phyloP scores from a whole-genome alignment of 2,113 vertebrate genomes.

The Scatophagus argus region DNA sequence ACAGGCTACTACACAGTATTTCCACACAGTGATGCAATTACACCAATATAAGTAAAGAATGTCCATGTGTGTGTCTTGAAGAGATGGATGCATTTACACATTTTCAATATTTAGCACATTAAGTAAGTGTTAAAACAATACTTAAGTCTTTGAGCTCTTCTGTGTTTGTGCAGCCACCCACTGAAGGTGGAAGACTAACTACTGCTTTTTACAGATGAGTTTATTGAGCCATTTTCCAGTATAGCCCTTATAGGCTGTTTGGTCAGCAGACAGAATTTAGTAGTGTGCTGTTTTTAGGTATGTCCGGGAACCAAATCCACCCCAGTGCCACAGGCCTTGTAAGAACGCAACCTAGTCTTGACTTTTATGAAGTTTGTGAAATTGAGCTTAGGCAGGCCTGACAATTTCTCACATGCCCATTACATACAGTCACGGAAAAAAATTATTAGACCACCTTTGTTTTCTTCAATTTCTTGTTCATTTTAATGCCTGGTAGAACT shows the following conservation, averaged over 20 bases:
- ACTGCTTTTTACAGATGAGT: slow-evolving; percentile 11
- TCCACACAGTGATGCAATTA: not conserved
- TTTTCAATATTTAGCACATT: not conserved
- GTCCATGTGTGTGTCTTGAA: too few relatives aligned
- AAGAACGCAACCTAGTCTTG: slow-evolving; percentile 60
- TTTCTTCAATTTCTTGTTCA: too few relatives aligned
- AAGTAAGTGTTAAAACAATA: not conserved
- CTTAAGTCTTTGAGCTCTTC: not conserved
- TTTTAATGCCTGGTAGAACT: too few relatives aligned
- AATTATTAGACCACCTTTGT: too few relatives aligned
- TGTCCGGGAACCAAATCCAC: slow-evolving; percentile 37
- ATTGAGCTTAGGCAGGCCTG: slow-evolving; percentile 60
- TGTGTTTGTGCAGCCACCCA: not conserved
- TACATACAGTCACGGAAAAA: too few relatives aligned
- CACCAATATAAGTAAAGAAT: not conserved
- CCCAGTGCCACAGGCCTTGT: slow-evolving; percentile 41
- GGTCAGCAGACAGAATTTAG: slow-evolving; percentile 59
- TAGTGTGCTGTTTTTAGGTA: slow-evolving; percentile 50
- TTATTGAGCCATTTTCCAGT: too few relatives aligned
- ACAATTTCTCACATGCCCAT: slow-evolving; percentile 39
- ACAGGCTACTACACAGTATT: not conserved
- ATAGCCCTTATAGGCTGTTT: slow-evolving; percentile 26
- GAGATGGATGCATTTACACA: not conserved
- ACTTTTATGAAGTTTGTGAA: slow-evolving; percentile 70
- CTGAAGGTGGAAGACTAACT: not conserved